phyloP scores from a whole-genome alignment of 2,113 vertebrate genomes.

The Marmota monax region DNA sequence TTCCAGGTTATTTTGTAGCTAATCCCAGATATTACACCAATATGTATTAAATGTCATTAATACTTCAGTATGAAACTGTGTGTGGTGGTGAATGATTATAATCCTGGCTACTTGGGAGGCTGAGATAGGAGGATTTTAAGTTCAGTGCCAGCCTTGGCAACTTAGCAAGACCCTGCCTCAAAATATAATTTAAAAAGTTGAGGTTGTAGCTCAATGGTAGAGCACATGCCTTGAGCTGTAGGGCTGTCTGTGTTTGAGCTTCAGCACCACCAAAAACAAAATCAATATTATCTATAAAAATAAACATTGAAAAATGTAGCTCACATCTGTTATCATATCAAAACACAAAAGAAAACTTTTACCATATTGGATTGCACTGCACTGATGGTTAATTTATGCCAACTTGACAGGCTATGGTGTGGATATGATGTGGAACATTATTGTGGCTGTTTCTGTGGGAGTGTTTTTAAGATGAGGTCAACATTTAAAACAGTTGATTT shows the following conservation, averaged over 20 bases:
- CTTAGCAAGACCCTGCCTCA: background rate
- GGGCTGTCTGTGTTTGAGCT: background rate
- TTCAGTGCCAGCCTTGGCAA: background rate
- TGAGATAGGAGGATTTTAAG: background rate
- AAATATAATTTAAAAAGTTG: background rate
- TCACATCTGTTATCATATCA: background rate
- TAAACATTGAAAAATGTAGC: no score
- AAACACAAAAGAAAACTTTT: background rate
- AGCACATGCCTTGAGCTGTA: background rate
- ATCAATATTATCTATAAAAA: background rate
- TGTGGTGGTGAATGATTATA: background rate
- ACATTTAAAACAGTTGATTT: background rate
- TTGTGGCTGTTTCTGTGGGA: background rate
- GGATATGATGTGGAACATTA: background rate
- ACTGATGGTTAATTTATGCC: background rate
- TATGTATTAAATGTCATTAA: background rate
- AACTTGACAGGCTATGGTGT: background rate
- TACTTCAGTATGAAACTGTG: background rate
- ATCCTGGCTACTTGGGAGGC: background rate
- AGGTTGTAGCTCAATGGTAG: background rate
- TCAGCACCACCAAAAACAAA: background rate
- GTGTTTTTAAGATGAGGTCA: background rate
- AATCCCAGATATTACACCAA: background rate
- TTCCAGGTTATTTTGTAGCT: conserved; percentile 19
- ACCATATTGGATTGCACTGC: background rate